Conservation (phyloP, 2,888 invertebrate genomes). For the Zygothrica quintamaculata region DNA sequence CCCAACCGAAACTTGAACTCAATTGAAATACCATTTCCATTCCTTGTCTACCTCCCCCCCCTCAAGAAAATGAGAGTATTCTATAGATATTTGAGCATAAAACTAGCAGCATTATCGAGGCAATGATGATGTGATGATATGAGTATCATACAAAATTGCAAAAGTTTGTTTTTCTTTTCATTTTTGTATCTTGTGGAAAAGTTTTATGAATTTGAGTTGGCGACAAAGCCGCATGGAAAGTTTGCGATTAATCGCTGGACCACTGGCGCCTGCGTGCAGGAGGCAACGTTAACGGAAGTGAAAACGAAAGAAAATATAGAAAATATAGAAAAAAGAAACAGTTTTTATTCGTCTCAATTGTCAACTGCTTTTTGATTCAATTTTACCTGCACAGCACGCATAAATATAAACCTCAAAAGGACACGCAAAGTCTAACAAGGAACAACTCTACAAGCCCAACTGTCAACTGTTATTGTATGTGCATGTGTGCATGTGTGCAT, state of each 20-base stretch:
- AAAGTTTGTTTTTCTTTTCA: slow-evolving; percentile 63
- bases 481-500: slow-evolving; percentile 3
- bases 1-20: too few species aligned
- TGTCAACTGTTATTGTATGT: slow-evolving; percentile 6
- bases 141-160: slow-evolving; percentile 71
- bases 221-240: slow-evolving; percentile 60
- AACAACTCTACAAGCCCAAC: neutral
- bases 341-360: neutral
- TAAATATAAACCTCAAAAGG: slow-evolving; percentile 2
- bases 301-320: slow-evolving; percentile 57
- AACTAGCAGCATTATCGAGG: slow-evolving; percentile 75
- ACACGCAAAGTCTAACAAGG: slow-evolving; percentile 19
- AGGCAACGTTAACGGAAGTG: slow-evolving; percentile 23
- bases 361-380: slow-evolving; percentile 21
- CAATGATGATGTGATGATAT: slow-evolving; percentile 81
- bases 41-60: neutral
- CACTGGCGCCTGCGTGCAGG: slow-evolving; percentile 68
- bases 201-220: slow-evolving; percentile 56
- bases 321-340: slow-evolving; percentile 21
- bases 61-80: slow-evolving; percentile 12
- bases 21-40: neutral
- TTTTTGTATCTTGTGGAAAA: slow-evolving; percentile 34
- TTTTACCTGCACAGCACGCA: slow-evolving; percentile 51
- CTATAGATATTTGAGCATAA: slow-evolving; percentile 65
- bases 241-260: slow-evolving; percentile 70